Percentiles rank a stretch among this genome's conserved stretches.
Conservation (phyloP, 1,140 invertebrate genomes). For the Megalopta genalis region DNA sequence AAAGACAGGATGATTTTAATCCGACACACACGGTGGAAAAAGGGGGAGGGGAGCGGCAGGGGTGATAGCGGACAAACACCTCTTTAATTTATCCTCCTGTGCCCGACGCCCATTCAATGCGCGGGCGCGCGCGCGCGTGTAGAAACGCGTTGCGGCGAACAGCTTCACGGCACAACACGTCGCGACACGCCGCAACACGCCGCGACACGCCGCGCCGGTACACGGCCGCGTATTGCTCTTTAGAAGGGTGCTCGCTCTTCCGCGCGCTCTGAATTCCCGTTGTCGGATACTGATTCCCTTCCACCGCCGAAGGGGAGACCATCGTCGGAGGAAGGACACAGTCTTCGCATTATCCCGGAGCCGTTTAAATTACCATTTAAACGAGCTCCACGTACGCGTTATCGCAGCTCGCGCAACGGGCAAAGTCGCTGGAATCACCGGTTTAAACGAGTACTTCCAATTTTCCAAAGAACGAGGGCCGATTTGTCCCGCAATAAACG, state of each 20-base stretch:
- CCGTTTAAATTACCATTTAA: slow-evolving; percentile 14
- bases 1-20: slow-evolving; percentile 58
- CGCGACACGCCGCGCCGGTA: not conserved
- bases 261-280: slow-evolving; percentile 33
- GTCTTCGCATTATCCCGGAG: not conserved
- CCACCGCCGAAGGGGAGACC: not conserved
- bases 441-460: too few relatives aligned
- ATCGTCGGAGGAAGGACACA: not conserved
- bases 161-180: too few relatives aligned
- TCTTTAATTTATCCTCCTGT: slow-evolving; percentile 61
- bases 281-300: slow-evolving; percentile 26
- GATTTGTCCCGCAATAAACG: too few relatives aligned
- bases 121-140: not conserved
- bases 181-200: too few relatives aligned
- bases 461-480: too few relatives aligned
- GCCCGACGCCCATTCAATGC: slow-evolving; percentile 38
- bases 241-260: slow-evolving; percentile 16
- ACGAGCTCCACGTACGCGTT: not conserved
- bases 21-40: slow-evolving; percentile 3
- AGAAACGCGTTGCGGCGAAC: not conserved
- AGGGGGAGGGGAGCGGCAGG: not conserved
- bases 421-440: too few relatives aligned
- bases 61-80: slow-evolving; percentile 58
- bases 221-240: not conserved
- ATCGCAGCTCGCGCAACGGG: too few relatives aligned